Conservation (phyloP, 2,113 vertebrate genomes). For the Octodon degus region DNA sequence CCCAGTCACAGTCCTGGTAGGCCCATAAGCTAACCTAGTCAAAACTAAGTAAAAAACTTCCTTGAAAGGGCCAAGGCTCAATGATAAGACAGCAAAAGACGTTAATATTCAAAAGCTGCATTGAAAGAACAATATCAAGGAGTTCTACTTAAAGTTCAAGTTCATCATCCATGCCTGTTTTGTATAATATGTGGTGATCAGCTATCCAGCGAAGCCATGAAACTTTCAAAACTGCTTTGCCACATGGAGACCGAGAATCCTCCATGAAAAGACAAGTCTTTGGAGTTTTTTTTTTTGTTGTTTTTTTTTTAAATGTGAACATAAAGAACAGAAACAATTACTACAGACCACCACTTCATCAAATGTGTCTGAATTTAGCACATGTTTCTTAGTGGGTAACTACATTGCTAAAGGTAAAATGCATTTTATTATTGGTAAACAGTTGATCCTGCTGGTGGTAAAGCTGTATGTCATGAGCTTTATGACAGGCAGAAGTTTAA, state of each 20-base stretch:
- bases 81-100: neutral
- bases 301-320: neutral
- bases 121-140: neutral
- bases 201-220: neutral
- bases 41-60: neutral
- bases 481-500: neutral
- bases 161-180: neutral
- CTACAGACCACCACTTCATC: neutral
- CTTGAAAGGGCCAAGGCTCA: neutral
- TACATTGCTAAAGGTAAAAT: neutral
- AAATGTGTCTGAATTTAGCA: neutral
- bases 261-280: neutral
- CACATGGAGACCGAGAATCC: neutral
- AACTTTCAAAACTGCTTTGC: neutral
- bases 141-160: neutral
- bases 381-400: neutral
- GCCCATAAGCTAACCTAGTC: neutral
- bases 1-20: neutral
- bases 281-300: no score
- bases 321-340: neutral
- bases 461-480: neutral
- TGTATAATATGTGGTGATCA: neutral
- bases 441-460: neutral
- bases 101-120: neutral
- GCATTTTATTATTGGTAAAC: neutral